A percentile compares a stretch with the other conserved stretches of the same genome.
These are phyloP conservation scores for Thereva nobilitata DNA, from an alignment of 2,888 invertebrate species.

Conservation along the genomic window DNA sequence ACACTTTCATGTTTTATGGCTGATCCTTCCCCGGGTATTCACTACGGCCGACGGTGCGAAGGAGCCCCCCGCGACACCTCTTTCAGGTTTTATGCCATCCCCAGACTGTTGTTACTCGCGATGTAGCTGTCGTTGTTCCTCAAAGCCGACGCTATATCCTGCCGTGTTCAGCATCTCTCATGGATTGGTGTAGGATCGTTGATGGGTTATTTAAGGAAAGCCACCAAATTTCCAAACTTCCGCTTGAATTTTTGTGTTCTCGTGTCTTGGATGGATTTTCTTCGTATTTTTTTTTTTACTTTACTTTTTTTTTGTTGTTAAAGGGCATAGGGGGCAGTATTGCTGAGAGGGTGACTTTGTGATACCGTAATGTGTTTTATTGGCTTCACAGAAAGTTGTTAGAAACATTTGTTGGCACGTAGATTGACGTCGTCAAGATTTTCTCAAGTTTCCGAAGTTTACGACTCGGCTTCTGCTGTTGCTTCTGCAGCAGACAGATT, in stretches of 20 bases:
- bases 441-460: too few relatives aligned
- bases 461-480: too few relatives aligned
- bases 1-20: slow-evolving; percentile 46
- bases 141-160: not conserved
- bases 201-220: slow-evolving; percentile 18
- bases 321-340: not conserved
- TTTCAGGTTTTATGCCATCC: slow-evolving; percentile 19
- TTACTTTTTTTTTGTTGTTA: slow-evolving; percentile 4
- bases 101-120: slow-evolving; percentile 8
- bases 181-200: slow-evolving; percentile 5
- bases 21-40: not conserved
- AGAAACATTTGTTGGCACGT: slow-evolving; percentile 31
- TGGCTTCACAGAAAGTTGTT: slow-evolving; percentile 35
- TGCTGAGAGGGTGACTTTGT: not conserved
- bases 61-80: slow-evolving; percentile 4
- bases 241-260: slow-evolving; percentile 6
- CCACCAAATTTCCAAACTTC: slow-evolving; percentile 23
- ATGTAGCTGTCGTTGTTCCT: not conserved
- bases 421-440: too few relatives aligned
- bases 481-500: too few relatives aligned
- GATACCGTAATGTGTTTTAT: slow-evolving; percentile 38
- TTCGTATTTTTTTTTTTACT: not conserved
- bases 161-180: not conserved
- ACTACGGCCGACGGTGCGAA: slow-evolving; percentile 19
- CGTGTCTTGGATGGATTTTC: not conserved